A percentile compares a stretch with the other conserved stretches of the same genome.
These are phyloP conservation scores for Mamestra configurata DNA, from an alignment of 1,140 invertebrate genomes.

Conservation along the genomic window DNA sequence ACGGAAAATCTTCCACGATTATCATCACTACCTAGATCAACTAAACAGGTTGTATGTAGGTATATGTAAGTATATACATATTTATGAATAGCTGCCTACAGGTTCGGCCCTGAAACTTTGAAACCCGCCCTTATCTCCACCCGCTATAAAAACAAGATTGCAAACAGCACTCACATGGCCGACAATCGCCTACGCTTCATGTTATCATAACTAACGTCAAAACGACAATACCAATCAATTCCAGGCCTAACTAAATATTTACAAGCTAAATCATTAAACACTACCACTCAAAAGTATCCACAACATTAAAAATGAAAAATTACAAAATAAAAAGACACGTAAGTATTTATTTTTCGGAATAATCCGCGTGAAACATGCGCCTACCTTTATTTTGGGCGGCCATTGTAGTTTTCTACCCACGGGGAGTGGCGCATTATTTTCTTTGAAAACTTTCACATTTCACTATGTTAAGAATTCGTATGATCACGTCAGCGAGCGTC, in stretches of 20 bases:
- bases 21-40: background rate
- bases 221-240: slow-evolving; percentile 60
- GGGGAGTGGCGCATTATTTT: slow-evolving; percentile 75
- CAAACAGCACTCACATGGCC: slow-evolving; percentile 78
- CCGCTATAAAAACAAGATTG: slow-evolving; percentile 71
- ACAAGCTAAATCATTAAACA: slow-evolving; percentile 63
- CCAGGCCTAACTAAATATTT: slow-evolving; percentile 48
- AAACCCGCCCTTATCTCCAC: slow-evolving; percentile 64
- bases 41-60: background rate
- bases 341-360: slow-evolving; percentile 41
- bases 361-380: slow-evolving; percentile 63
- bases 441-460: slow-evolving; percentile 70
- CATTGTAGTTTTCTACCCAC: slow-evolving; percentile 69
- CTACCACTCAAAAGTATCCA: slow-evolving; percentile 59
- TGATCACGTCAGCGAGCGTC: slow-evolving; percentile 33
- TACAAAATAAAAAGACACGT: slow-evolving; percentile 54
- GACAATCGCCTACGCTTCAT: slow-evolving; percentile 75
- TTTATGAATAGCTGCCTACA: background rate
- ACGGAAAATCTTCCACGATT: too few relatives aligned
- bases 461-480: slow-evolving; percentile 59
- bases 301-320: slow-evolving; percentile 52
- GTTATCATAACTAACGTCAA: slow-evolving; percentile 76
- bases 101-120: slow-evolving; percentile 27
- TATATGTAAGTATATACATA: background rate
- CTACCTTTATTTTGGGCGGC: slow-evolving; percentile 85